Evolutionary conservation across 1,140 invertebrate genomes (phyloP), one percentile per base, ranked within the genome.

Genomic region (Belonocnema kinseyi): DNA sequence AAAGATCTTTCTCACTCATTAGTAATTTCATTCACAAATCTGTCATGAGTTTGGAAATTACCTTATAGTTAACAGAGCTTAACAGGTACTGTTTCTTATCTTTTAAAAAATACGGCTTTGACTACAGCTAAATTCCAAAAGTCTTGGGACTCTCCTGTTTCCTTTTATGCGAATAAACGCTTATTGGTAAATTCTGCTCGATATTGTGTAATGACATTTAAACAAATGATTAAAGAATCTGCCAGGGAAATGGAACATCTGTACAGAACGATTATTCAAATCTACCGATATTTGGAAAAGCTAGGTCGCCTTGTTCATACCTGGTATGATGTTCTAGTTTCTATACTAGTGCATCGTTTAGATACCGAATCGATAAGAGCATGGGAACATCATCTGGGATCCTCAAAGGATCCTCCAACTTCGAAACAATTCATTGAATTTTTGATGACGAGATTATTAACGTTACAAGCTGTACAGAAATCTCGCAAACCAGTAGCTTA

Each of bases 61-160:
- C n/a, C n/a, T n/a, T n/a, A n/a, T 50, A 40, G 81, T 0, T 81
- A 83, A 56, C 72, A 66, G 12, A 72, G 74, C n/a, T 13, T 82
- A 1, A 40, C 13, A 4, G 79, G 77, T 2, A 54, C 76, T 0
- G 82, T 78, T 2, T 50, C 75, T 52, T 46, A 72, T 46, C n/a
- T 79, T 3, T 66, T 83, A 2, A 81, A 81, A 74, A 81, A 80
- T 21, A 83, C 82, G 0, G 16, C 76, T 2, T 17, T 83, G 0
- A 81, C 80, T 0, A 74, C 66, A 0, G 80, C 80, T 6, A 81
- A 81, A 4, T 83, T 83, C 13, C 58, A 81, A 51, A 75, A 76
- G 21, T 53, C 77, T 0, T 83, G 80, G 77, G 76, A 78, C 8
- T 51, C 76, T 0, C 16, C 80, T 0, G 26, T 17, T 0, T 6